Base-by-base conservation (phyloP, 2,888 invertebrate genomes). In the Alloscopus bannaensis region DNA sequence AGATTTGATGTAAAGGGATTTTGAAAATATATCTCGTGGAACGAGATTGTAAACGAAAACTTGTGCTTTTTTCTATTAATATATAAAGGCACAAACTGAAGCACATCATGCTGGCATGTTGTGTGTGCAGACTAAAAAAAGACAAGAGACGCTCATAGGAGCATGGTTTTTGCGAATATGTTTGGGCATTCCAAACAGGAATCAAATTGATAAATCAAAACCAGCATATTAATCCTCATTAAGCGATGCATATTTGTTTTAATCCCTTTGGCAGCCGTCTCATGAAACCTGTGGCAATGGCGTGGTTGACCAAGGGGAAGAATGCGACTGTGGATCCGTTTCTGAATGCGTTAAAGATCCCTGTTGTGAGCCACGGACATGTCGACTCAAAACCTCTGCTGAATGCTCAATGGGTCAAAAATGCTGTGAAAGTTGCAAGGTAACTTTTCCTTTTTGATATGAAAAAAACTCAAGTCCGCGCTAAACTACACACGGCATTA, bases 271-370 rank as follows among this genome's bases (percentile, higher is more conserved):
- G 42, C 80, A 86, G 86, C 85, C 86, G 45, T 85, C 87, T 83
- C 91, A 93, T 86, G 91, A 94, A 87, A 93, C 93, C 83, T 99
- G 99, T 89, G 99, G 99, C 85, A 99, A 99, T 90, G 94, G 94
- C 82, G 91, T 95, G 75, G 92, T 99, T 69, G 99, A 99, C 87
- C 95, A 95, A 86, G 98, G 95, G 60, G 99, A 99, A 89, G 96
- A 98, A 89, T 99, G 99, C 88, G 99, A 99, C 90, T 99, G 99
- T 88, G 98, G 99, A 60, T 93, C 94, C 73, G 93, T 94, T 86
- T 93, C 95, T 83, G 95, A 97, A 87, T 98, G 98, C 89, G 92
- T 93, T 83, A 91, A 92, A 86, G 98, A 99, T 90, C 96, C 96
- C 0, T 99, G 99, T 59, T 77, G 77, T 57, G 77, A 77, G 24